These are phyloP conservation scores for Drosophila algonquin DNA, from an alignment of 2,888 invertebrate species.

Conservation along the genomic window DNA sequence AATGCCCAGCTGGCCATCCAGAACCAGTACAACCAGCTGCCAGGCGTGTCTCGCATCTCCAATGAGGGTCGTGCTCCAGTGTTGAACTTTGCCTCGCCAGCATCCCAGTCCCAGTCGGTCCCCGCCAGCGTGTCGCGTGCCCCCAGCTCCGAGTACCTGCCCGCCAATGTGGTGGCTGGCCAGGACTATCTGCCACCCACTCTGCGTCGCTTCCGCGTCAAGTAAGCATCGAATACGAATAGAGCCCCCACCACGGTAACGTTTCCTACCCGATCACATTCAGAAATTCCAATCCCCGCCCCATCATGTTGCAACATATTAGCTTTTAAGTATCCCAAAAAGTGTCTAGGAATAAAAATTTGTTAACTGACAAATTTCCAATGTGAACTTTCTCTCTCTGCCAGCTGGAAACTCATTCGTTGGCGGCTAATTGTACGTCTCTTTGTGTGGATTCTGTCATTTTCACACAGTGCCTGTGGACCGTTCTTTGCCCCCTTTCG, in stretches of 20 bases:
- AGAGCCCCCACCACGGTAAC: conserved; percentile 42
- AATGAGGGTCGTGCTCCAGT: conserved; percentile 81
- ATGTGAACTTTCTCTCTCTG: conserved; percentile 34
- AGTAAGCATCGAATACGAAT: conserved; percentile 47
- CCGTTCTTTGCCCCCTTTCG: conserved; percentile 24
- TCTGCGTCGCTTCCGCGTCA: conserved; percentile 72
- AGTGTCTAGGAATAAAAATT: conserved; percentile 62
- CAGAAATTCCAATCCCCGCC: conserved; percentile 10
- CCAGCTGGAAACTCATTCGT: conserved; percentile 42
- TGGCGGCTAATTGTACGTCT: conserved; percentile 57
- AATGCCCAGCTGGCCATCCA: conserved; percentile 81
- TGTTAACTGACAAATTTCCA: conserved; percentile 48
- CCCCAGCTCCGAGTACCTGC: conserved; percentile 58
- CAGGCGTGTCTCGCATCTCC: conserved; percentile 75
- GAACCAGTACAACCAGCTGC: conserved; percentile 78
- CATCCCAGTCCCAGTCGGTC: conserved; percentile 25
- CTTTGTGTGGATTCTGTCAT: conserved; percentile 39
- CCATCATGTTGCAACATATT: conserved; percentile 47
- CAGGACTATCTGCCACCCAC: conserved; percentile 69
- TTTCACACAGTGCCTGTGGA: conserved; percentile 14
- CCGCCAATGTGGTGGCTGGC: conserved; percentile 45
- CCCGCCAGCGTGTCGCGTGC: conserved; percentile 24
- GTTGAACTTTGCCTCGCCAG: conserved; percentile 71
- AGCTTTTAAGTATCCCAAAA: conserved; percentile 56
- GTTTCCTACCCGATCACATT: conserved; percentile 58